Percentiles rank a stretch among this genome's conserved stretches.
These are phyloP conservation scores for Crocodylus rhombifer DNA, from an alignment of 2,797 vertebrate genomes.

Conservation along the genomic window DNA sequence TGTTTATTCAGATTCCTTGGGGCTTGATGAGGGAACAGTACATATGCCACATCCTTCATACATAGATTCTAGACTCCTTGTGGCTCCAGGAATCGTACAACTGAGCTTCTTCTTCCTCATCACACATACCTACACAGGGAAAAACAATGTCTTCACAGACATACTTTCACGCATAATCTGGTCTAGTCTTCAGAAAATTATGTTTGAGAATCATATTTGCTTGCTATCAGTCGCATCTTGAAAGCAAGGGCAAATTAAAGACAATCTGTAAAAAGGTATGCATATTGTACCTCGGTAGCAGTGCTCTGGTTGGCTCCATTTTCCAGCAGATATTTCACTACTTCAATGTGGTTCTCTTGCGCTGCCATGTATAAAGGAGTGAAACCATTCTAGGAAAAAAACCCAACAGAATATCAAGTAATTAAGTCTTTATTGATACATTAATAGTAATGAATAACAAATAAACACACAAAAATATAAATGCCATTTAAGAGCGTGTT, in stretches of 20 bases:
- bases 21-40: background rate
- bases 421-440: background rate
- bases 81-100: background rate
- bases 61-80: background rate
- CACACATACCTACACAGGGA: background rate
- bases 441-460: background rate
- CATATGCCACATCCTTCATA: background rate
- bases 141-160: background rate
- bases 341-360: constrained; percentile 98
- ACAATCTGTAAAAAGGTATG: fast-evolving
- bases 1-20: background rate
- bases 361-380: constrained; percentile 98
- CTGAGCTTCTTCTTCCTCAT: background rate
- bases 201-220: background rate
- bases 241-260: background rate
- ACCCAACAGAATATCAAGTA: background rate
- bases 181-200: background rate
- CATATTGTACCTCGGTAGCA: constrained; percentile 91
- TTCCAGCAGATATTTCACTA: constrained; percentile 95
- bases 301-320: constrained; percentile 99
- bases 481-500: background rate
- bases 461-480: background rate
- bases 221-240: fast-evolving
- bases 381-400: constrained; percentile 92
- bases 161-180: background rate